Evolutionary conservation across 2,797 vertebrate species (phyloP).

Genomic region (Fundulus diaphanus): DNA sequence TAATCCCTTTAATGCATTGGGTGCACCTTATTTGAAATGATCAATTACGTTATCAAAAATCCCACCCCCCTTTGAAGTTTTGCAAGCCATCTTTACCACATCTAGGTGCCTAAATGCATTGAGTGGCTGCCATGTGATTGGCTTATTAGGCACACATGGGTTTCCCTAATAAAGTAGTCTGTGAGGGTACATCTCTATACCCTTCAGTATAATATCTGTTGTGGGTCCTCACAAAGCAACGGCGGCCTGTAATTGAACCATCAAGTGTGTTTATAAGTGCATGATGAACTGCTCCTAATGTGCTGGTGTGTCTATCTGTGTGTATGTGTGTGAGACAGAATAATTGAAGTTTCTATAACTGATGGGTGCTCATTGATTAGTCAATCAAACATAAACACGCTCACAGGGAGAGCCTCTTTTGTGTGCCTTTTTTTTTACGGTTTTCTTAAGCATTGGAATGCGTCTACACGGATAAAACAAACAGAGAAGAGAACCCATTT

Average conservation of each 20-base stretch:
- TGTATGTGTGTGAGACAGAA: background rate
- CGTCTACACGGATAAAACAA: background rate
- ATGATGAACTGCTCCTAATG: slow-evolving; percentile 2
- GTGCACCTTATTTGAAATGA: background rate
- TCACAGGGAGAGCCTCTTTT: slow-evolving; percentile 9
- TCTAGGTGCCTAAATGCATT: no score
- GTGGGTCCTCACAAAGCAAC: slow-evolving; percentile 16
- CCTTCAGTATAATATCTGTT: slow-evolving; percentile 35
- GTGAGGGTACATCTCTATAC: slow-evolving; percentile 8
- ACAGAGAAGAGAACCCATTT: slow-evolving; percentile 30
- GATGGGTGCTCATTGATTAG: slow-evolving; percentile 34
- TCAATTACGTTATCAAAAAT: background rate
- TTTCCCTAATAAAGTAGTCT: background rate
- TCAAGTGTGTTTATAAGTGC: background rate
- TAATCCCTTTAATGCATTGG: no score
- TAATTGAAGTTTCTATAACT: slow-evolving; percentile 28
- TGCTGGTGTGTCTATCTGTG: background rate
- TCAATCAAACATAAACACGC: slow-evolving; percentile 23
- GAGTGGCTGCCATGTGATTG: no score
- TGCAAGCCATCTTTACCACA: no score
- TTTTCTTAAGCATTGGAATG: background rate
- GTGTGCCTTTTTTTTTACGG: slow-evolving; percentile 28
- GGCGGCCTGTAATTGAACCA: slow-evolving; percentile 45
- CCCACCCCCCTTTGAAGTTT: no score
- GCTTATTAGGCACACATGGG: background rate